A percentile compares a stretch with the other conserved stretches of the same genome.
These are phyloP conservation scores for Lasioglossum baleicum DNA, from an alignment of 1,140 invertebrate genomes.

Conservation along the genomic window DNA sequence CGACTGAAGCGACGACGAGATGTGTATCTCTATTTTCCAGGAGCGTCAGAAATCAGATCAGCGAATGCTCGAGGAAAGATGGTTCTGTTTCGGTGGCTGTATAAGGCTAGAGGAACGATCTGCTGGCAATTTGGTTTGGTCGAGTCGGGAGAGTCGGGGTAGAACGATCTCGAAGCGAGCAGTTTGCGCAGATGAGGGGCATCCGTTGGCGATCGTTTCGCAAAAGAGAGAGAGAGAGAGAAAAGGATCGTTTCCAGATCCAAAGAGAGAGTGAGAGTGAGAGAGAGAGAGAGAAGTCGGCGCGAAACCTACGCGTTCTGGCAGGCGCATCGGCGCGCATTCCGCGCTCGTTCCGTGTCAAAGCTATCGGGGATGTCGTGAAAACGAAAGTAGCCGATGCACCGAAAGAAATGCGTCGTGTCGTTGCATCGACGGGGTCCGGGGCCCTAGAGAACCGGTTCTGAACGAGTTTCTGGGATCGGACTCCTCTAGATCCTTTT, in stretches of 20 bases:
- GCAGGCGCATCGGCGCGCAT: conserved; percentile 45
- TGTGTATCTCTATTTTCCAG: neutral
- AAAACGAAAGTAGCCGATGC: conserved; percentile 74
- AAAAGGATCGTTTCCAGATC: too few relatives aligned
- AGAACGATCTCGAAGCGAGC: neutral
- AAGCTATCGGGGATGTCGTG: conserved; percentile 62
- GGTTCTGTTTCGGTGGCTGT: neutral
- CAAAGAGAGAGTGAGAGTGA: neutral
- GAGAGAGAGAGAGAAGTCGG: too few relatives aligned
- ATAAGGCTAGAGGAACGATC: neutral
- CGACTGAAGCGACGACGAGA: too few relatives aligned
- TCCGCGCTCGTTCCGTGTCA: conserved; percentile 60
- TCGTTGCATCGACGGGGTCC: conserved; percentile 65
- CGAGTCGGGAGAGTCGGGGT: neutral
- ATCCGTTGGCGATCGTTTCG: neutral
- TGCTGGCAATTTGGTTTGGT: neutral
- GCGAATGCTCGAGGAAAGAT: neutral
- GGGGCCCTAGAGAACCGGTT: conserved; percentile 69
- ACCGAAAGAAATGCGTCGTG: conserved; percentile 67
- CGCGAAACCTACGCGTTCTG: conserved; percentile 30
- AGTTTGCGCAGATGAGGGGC: neutral
- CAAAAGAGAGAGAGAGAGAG: neutral
- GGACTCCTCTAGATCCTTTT: conserved; percentile 47
- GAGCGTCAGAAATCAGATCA: neutral
- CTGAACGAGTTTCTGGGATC: conserved; percentile 66